Evolutionary conservation across 2,797 vertebrate species (phyloP).

Genomic region (Thripadectes ignobilis): DNA sequence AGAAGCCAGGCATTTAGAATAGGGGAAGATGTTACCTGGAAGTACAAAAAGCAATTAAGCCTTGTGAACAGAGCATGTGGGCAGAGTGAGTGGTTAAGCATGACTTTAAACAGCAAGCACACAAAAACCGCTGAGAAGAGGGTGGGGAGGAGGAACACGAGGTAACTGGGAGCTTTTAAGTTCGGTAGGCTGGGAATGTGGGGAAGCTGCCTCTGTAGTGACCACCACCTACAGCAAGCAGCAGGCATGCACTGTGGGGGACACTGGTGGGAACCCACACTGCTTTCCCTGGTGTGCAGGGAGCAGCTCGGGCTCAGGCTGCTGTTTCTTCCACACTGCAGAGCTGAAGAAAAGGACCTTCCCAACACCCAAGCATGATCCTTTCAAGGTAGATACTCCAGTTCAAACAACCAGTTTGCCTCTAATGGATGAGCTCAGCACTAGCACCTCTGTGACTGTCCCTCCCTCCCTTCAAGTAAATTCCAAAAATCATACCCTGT

Average conservation of each 20-base stretch:
- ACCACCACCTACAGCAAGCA: not conserved
- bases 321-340: not conserved
- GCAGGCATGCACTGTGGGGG: not conserved
- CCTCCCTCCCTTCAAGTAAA: not conserved
- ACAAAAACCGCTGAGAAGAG: not conserved
- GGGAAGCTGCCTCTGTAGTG: not conserved
- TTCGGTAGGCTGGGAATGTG: not conserved
- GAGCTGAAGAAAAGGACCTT: not conserved
- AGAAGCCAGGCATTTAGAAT: not conserved
- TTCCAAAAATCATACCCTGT: not conserved
- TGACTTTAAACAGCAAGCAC: not conserved
- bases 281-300: not conserved
- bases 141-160: not conserved
- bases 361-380: not conserved
- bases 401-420: not conserved
- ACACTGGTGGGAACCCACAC: not conserved
- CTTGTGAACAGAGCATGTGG: not conserved
- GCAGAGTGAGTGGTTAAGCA: not conserved
- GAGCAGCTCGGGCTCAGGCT: not conserved
- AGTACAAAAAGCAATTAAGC: not conserved
- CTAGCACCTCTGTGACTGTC: not conserved
- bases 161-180: not conserved
- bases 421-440: not conserved
- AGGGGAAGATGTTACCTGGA: not conserved
- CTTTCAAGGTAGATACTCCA: not conserved